Evolutionary conservation across 1,140 invertebrate species (phyloP), one percentile per base, ranked within the genome.

Genomic region (Dolichoris vasculosae): DNA sequence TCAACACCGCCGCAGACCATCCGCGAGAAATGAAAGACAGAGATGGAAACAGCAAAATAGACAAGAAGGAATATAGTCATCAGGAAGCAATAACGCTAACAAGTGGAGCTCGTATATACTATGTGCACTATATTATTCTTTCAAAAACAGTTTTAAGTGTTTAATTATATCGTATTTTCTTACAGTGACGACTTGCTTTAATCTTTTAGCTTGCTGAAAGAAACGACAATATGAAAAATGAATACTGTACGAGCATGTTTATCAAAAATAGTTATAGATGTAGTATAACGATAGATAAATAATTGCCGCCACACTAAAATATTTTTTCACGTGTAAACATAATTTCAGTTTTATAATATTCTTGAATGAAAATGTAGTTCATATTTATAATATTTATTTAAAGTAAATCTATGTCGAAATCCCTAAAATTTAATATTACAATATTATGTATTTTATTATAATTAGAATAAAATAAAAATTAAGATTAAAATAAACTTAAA

Each of bases 71-170:
- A 82, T 26, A 64, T 67, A 76, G 35, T 71, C 76, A 73, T 71
- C 76, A 43, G 64, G 20, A 71, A 63, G 64, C 48, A 84, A 84
- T 84, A 84, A 79, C 9, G 32, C 51, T 51, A 38, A 48, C 75
- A 51, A 51, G 26, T 0, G n/a, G n/a, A 63, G 17, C 64, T 40
- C 38, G 11, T 48, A 17, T n/a, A 30, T n/a, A 11, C 15, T 30
- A 1, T 30, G 2, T 35, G 23, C 4, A 40, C 17, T 20, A 23
- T 64, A 76, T 63, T 83, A 76, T 63, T 83, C 82, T 76, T 76
- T 63, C 43, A n/a, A 8, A 59, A 2, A 43, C 59, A 35, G 35
- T 82, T 26, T 20, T 23, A 6, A 59, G 30, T 35, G 38, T 13
- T 11, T 35, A 11, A 11, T 26, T 59, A 23, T 64, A 46, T 15